A percentile compares a stretch with the other conserved stretches of the same genome.
These are phyloP conservation scores for Heteractis magnifica DNA, from an alignment of 92 coral and sea anemone genomes.

Conservation along the genomic window DNA sequence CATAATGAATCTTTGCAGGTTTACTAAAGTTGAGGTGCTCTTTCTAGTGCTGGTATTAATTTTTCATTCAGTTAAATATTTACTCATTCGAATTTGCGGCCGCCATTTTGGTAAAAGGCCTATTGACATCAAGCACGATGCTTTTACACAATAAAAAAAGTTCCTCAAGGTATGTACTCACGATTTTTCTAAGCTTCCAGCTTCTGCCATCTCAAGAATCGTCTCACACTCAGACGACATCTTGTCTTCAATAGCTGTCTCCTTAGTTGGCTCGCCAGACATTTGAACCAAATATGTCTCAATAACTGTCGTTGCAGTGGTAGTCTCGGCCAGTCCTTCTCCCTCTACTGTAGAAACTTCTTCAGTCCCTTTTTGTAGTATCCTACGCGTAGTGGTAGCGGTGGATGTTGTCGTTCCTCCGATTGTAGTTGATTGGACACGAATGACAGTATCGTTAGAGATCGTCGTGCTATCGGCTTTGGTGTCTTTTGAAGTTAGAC, in stretches of 20 bases:
- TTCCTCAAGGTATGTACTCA: background rate
- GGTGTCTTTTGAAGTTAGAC: background rate
- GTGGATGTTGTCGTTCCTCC: background rate
- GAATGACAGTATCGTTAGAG: slow-evolving; percentile 21
- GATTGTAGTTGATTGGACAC: background rate
- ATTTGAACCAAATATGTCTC: slow-evolving; percentile 15
- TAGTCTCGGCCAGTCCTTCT: background rate
- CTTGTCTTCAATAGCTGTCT: slow-evolving; percentile 9
- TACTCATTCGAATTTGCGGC: too few species aligned
- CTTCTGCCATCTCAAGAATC: slow-evolving; percentile 2
- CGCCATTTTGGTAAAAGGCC: too few species aligned
- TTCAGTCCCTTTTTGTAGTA: background rate
- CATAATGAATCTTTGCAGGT: too few species aligned
- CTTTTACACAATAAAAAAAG: background rate
- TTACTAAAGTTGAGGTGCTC: too few species aligned
- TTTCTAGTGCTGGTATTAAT: too few species aligned
- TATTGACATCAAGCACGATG: background rate
- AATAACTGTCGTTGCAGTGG: background rate
- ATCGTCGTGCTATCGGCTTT: background rate
- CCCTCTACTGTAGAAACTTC: background rate
- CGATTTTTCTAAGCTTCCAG: slow-evolving; percentile 6
- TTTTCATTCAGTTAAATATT: too few species aligned
- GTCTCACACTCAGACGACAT: slow-evolving; percentile 27
- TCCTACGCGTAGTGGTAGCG: background rate
- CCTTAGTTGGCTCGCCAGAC: background rate